Evolutionary conservation across 2,113 vertebrate genomes (phyloP), one percentile per base, ranked within the genome.

Genomic region (Scomber scombrus): DNA sequence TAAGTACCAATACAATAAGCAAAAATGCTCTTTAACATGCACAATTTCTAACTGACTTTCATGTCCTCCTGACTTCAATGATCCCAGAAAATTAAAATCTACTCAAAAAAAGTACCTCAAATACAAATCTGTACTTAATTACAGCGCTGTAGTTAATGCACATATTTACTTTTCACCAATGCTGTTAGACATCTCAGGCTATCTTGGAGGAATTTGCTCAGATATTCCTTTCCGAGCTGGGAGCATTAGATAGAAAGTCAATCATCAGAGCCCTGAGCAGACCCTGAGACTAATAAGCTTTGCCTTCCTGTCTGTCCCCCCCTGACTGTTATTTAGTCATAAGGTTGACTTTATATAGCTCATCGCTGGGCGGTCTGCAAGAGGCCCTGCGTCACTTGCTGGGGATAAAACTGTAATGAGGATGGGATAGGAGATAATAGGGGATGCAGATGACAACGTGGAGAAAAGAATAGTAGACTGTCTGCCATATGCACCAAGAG

Each of bases 261-360:
- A 55, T 56, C 54, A 51, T 21, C 49, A 19, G 26, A 55, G 45
- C 6, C 19, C 68, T 18, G 26, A 15, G 13, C 45, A 29, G 76
- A 80, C 63, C 46, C 62, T 79, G 60, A 60, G 58, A 45, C 71
- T 75, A 82, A 88, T 34, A 62, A 82, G 71, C 61, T 73, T 75
- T 76, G 34, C 19, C 46, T 51, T 47, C 65, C 43, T 46, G 14
- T 58, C 40, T 46, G 55, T 74, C 40, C 65, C 54, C 29, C 16
- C 19, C 52, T 51, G 18, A 45, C 23, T 3, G 57, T 21, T 45
- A 60, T 65, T 40, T 3, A 54, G 51, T 67, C 26, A 67, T 63
- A 81, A 79, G 62, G 62, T 31, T 54, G 56, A 43, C 51, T 50
- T n/a, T 40, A 34, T 51, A 34, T 21, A 61, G 57, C 46, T 74